phyloP scores from a whole-genome alignment of 2,888 invertebrate genomes.

The Julus scanicus region DNA sequence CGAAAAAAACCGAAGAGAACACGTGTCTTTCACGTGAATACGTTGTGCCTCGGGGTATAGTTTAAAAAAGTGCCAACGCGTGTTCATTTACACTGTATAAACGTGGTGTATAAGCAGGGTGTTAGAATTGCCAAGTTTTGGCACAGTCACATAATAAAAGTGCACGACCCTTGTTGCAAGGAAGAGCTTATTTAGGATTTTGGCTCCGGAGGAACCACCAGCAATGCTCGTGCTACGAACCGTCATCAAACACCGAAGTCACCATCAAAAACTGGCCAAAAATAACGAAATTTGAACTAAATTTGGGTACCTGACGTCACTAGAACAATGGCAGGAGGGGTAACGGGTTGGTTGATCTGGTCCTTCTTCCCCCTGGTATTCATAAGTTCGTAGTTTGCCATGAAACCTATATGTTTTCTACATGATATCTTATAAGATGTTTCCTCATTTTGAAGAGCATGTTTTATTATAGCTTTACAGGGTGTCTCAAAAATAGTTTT shows the following conservation, averaged over 20 bases:
- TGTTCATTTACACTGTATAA: neutral
- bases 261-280: neutral
- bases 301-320: neutral
- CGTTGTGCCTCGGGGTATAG: neutral
- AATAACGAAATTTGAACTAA: neutral
- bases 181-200: neutral
- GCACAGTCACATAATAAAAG: neutral
- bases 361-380: too few species aligned
- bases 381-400: too few species aligned
- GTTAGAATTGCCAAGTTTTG: neutral
- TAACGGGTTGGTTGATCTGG: too few species aligned
- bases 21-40: neutral
- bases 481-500: too few species aligned
- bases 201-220: neutral
- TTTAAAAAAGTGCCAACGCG: neutral
- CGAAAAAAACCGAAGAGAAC: neutral
- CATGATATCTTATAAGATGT: too few species aligned
- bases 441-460: too few species aligned
- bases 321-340: too few species aligned
- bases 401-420: too few species aligned
- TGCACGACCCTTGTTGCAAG: neutral
- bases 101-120: neutral
- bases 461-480: too few species aligned
- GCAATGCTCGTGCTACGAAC: neutral
- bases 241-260: neutral